phyloP scores from a whole-genome alignment of 2,113 vertebrate genomes.

The Carettochelys insculpta region DNA sequence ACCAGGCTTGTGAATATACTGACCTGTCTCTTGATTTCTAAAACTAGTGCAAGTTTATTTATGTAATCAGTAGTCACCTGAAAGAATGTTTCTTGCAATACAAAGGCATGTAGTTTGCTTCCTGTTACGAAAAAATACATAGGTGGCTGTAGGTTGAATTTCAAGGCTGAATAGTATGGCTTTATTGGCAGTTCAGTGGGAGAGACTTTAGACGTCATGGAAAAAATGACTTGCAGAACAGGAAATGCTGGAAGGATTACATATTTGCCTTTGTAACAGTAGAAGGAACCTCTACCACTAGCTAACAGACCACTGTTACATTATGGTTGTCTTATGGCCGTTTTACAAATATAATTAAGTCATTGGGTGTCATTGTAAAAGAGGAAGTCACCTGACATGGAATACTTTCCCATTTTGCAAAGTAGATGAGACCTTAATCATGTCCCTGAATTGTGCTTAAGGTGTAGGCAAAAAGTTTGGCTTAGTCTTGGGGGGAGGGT shows the following conservation, averaged over 20 bases:
- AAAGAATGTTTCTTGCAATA: slow-evolving; percentile 68
- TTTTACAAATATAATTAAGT: not conserved
- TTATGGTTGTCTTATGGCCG: not conserved
- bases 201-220: slow-evolving; percentile 58
- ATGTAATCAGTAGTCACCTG: slow-evolving; percentile 65
- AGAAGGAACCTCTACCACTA: slow-evolving; percentile 56
- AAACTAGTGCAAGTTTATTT: slow-evolving; percentile 65
- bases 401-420: not conserved
- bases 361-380: not conserved
- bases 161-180: slow-evolving; percentile 62
- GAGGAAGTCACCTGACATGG: not conserved
- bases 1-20: slow-evolving; percentile 46
- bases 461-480: rapidly evolving
- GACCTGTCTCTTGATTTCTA: slow-evolving; percentile 68
- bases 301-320: not conserved
- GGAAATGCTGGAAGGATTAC: slow-evolving; percentile 57
- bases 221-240: slow-evolving; percentile 63
- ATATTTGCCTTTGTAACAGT: slow-evolving; percentile 68
- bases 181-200: slow-evolving; percentile 70
- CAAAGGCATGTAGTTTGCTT: slow-evolving; percentile 67
- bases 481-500: not conserved
- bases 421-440: not conserved
- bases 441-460: not conserved
- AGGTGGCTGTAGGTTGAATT: slow-evolving; percentile 50
- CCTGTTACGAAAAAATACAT: slow-evolving; percentile 62